Base-by-base conservation (phyloP, 1,140 invertebrate species). In the Eueides isabella region DNA sequence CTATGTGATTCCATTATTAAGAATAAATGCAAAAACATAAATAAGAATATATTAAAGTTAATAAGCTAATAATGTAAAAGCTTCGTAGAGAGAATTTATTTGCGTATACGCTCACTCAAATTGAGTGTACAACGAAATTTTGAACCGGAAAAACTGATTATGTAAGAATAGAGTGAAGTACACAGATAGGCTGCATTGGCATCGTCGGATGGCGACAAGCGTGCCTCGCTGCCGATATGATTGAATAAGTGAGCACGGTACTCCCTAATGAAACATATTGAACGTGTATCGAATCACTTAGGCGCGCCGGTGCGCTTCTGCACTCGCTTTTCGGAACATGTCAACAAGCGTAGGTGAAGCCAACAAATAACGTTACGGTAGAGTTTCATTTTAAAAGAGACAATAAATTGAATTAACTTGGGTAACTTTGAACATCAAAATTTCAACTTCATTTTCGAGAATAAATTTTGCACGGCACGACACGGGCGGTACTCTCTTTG, bases 221-320 rank as follows among this genome's bases (percentile, higher is more conserved):
- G 78, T 80, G 80, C 79, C 78, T 81, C 85, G 82, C 87, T 80
- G 77, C 80, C 82, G 82, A 87, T 90, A 86, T 92, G 87, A 92
- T 92, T 92, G 87, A 92, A 92, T 92, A 91, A 92, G 84, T 88
- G 85, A 87, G 82, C 85, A 82, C 84, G 83, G 84, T 77, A 78
- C 83, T 87, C 82, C 85, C 84, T 93, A 93, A 93, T 92, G 90
- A 92, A 92, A 92, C 90, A 92, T 92, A 92, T 92, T 92, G 91
- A 90, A 91, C 86, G 84, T 88, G 88, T 92, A 92, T 92, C 88
- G 87, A 89, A 91, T 90, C 90, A 92, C 91, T 92, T 92, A 92
- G 89, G 80, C 83, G 73, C 80, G 64, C 75, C 81, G 81, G 83
- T 88, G 86, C 85, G 86, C 85, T 89, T 74, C 82, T 89, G 88